Evolutionary conservation across 2,797 vertebrate species (phyloP).

Genomic region (Sebastes glaucus): DNA sequence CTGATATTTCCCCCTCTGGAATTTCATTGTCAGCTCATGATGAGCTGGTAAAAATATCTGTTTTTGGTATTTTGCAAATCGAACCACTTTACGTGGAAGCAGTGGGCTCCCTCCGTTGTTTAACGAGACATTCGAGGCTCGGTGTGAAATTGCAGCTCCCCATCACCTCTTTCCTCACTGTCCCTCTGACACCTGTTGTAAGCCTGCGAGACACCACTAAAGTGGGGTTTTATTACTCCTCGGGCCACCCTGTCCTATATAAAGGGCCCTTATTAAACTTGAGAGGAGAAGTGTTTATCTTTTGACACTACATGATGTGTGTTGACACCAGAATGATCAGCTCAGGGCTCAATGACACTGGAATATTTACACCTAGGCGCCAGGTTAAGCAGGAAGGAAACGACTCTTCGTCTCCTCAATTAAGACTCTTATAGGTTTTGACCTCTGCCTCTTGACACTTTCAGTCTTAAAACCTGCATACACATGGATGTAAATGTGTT

Average conservation of each 20-base stretch:
- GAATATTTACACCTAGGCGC: constrained; percentile 56
- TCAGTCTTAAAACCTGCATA: not conserved
- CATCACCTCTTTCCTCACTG: constrained; percentile 59
- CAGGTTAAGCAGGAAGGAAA: constrained; percentile 68
- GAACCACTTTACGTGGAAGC: constrained; percentile 5
- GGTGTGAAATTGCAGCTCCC: constrained; percentile 59
- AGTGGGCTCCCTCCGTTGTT: constrained; percentile 23
- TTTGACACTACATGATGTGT: constrained; percentile 49
- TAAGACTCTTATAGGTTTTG: constrained; percentile 10
- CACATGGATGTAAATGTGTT: not conserved
- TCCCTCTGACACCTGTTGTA: constrained; percentile 55
- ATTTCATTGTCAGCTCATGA: not conserved
- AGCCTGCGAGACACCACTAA: constrained; percentile 39
- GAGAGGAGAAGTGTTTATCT: constrained; percentile 58
- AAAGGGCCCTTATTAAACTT: constrained; percentile 60
- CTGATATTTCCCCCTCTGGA: not conserved
- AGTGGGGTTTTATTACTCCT: constrained; percentile 50
- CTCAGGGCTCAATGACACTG: constrained; percentile 12
- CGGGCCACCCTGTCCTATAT: constrained; percentile 26
- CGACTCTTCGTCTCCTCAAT: constrained; percentile 16
- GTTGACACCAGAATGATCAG: constrained; percentile 62
- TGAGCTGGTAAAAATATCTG: constrained; percentile 6
- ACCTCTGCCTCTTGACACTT: not conserved
- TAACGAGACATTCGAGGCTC: constrained; percentile 58
- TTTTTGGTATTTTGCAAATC: constrained; percentile 26